Evolutionary conservation across 1,140 invertebrate genomes (phyloP).

Genomic region (Mizuhopecten yessoensis): DNA sequence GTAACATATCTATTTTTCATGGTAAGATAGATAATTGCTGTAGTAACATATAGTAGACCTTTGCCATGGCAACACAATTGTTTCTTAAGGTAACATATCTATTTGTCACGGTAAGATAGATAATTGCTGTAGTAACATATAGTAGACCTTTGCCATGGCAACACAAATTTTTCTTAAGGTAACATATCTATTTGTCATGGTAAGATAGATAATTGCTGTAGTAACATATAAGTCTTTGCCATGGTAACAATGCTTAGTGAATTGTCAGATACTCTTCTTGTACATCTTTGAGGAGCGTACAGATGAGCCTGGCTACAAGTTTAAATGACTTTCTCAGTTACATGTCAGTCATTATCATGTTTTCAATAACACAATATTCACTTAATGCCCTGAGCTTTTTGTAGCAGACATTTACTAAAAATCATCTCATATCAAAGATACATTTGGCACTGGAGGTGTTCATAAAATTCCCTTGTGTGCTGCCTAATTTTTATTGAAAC

Average conservation of each 20-base stretch:
- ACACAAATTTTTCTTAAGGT: too few relatives aligned
- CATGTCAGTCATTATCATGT: slow-evolving; percentile 12
- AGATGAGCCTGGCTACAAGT: neutral
- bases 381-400: slow-evolving; percentile 29
- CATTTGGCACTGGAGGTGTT: neutral
- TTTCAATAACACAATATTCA: slow-evolving; percentile 39
- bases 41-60: too few relatives aligned
- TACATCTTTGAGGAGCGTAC: neutral
- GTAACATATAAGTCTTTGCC: neutral
- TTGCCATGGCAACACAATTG: too few relatives aligned
- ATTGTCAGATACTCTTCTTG: neutral
- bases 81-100: too few relatives aligned
- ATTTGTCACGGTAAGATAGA: too few relatives aligned
- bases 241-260: neutral
- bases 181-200: too few relatives aligned
- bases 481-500: slow-evolving; percentile 39
- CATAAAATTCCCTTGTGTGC: neutral
- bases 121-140: too few relatives aligned
- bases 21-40: too few relatives aligned
- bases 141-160: too few relatives aligned
- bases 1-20: too few relatives aligned
- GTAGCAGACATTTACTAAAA: slow-evolving; percentile 4
- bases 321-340: neutral
- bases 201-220: too few relatives aligned
- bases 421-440: slow-evolving; percentile 35